Evolutionary conservation across 2,797 vertebrate genomes (phyloP).

Genomic region (Poeciliopsis presidionis): DNA sequence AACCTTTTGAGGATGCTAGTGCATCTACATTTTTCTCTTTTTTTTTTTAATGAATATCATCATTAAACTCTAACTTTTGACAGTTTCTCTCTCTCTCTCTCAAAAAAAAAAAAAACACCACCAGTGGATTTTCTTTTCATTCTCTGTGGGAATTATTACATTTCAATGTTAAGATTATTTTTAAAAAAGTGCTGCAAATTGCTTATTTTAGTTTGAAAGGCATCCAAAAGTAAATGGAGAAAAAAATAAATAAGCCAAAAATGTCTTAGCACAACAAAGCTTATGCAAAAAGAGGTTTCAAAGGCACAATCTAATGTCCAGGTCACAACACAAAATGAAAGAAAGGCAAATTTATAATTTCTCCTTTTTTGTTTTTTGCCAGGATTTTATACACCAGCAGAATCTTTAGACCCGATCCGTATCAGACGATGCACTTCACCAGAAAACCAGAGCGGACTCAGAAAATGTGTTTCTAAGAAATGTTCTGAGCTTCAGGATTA

Average conservation of each 20-base stretch:
- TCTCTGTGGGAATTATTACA: neutral
- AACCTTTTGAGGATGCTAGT: too few species aligned
- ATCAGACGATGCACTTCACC: slow-evolving; percentile 30
- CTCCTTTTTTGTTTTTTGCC: neutral
- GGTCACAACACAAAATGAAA: neutral
- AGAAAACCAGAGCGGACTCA: slow-evolving; percentile 18
- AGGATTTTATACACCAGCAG: neutral
- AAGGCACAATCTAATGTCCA: neutral
- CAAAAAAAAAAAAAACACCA: too few species aligned
- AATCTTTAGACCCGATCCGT: slow-evolving; percentile 38
- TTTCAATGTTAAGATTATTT: neutral
- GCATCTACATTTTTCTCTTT: neutral
- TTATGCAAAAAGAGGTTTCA: neutral
- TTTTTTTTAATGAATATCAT: neutral
- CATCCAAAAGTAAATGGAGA: neutral
- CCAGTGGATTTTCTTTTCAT: neutral
- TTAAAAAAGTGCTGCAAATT: neutral
- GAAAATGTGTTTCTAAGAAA: neutral
- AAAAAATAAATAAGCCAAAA: neutral
- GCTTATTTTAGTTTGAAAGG: neutral
- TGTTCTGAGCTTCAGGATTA: slow-evolving; percentile 29
- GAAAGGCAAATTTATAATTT: too few species aligned
- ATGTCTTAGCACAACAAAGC: neutral
- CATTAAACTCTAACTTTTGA: neutral
- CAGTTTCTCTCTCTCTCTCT: too few species aligned